These are phyloP conservation scores for Conops quadrifasciatus DNA, from an alignment of 2,888 invertebrate species.

Conservation along the genomic window DNA sequence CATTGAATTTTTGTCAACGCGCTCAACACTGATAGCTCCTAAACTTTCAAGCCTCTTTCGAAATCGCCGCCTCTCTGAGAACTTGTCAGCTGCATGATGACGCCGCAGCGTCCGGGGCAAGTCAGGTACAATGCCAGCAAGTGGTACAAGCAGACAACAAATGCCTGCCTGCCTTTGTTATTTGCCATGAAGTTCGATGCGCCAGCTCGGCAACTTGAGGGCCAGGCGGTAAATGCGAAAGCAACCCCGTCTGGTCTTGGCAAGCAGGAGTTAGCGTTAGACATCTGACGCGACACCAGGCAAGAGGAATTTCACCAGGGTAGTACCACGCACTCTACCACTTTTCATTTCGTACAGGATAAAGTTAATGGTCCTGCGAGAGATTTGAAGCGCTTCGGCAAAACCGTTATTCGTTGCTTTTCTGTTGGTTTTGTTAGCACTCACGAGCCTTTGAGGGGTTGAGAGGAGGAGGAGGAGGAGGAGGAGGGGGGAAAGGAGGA, in stretches of 20 bases:
- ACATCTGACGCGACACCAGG: background rate
- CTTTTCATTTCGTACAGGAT: slow-evolving; percentile 39
- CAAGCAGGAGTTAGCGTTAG: slow-evolving; percentile 19
- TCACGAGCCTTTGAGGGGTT: background rate
- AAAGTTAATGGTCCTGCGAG: slow-evolving; percentile 60
- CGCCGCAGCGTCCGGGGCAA: background rate
- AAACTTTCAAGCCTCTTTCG: too few relatives aligned
- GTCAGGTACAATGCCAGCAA: slow-evolving; percentile 32
- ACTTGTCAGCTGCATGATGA: slow-evolving; percentile 39
- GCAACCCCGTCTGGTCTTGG: slow-evolving; percentile 29
- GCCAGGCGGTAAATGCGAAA: slow-evolving; percentile 42
- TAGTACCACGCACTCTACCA: slow-evolving; percentile 10
- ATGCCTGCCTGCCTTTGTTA: background rate
- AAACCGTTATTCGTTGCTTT: slow-evolving; percentile 22
- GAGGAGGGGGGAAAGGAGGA: too few relatives aligned
- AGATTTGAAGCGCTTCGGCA: slow-evolving; percentile 52
- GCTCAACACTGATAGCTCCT: too few relatives aligned
- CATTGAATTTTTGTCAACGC: too few relatives aligned
- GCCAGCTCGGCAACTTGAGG: slow-evolving; percentile 13
- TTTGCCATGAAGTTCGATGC: background rate
- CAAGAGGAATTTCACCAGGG: too few relatives aligned
- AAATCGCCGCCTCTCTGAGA: slow-evolving; percentile 32
- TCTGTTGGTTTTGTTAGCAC: slow-evolving; percentile 20
- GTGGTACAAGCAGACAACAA: slow-evolving; percentile 39
- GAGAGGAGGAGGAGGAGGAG: background rate